phyloP scores from a whole-genome alignment of 2,888 invertebrate species.

The Agapostemon virescens region DNA sequence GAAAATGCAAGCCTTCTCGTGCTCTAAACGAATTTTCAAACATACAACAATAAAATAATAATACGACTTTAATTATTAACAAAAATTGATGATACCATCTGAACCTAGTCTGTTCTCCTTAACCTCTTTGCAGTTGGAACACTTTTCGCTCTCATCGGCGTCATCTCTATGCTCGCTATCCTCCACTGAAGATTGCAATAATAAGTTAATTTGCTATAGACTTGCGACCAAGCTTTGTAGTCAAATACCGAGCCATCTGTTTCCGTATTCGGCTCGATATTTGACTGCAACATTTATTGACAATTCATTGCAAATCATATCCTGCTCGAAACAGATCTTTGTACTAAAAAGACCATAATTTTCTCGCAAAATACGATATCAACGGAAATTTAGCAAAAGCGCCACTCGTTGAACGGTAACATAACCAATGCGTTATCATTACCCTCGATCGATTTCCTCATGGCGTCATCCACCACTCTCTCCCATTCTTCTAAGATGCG shows the following conservation, averaged over 20 bases:
- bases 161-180: not conserved
- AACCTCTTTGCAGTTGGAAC: not conserved
- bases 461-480: constrained; percentile 44
- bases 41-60: not conserved
- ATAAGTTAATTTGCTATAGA: too few relatives aligned
- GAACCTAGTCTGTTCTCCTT: too few relatives aligned
- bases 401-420: not conserved
- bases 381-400: too few relatives aligned
- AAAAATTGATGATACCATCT: not conserved
- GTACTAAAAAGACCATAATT: too few relatives aligned
- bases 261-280: too few relatives aligned
- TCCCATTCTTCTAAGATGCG: constrained; percentile 66
- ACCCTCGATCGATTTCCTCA: not conserved
- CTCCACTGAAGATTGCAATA: not conserved
- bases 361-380: too few relatives aligned
- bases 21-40: not conserved
- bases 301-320: too few relatives aligned
- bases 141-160: not conserved
- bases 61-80: not conserved
- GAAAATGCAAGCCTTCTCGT: constrained; percentile 21
- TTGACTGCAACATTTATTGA: too few relatives aligned
- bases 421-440: not conserved
- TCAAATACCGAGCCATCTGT: too few relatives aligned
- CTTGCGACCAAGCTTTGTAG: too few relatives aligned
- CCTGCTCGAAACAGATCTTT: too few relatives aligned